These are phyloP conservation scores for Drosophila ambigua DNA, from an alignment of 1,140 invertebrate species.

Conservation along the genomic window DNA sequence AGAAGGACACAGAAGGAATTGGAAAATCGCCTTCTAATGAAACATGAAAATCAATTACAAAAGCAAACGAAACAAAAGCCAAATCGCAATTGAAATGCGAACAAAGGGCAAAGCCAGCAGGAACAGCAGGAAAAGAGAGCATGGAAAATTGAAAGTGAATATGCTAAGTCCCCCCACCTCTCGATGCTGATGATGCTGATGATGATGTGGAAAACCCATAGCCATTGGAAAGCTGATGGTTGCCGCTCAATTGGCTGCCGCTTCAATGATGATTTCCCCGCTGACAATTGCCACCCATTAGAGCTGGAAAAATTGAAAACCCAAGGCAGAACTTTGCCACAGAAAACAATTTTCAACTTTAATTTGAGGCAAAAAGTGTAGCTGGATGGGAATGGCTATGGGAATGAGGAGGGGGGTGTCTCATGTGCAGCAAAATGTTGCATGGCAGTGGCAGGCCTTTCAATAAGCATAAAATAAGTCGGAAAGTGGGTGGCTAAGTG, in stretches of 20 bases:
- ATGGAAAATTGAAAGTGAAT: slow-evolving; percentile 68
- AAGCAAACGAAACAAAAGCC: slow-evolving; percentile 35
- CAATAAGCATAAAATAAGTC: slow-evolving; percentile 61
- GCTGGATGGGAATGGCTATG: slow-evolving; percentile 6
- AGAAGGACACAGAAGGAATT: slow-evolving; percentile 36
- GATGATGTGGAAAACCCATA: slow-evolving; percentile 15
- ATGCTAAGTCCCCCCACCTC: slow-evolving; percentile 55
- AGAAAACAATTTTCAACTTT: slow-evolving; percentile 36
- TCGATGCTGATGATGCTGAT: slow-evolving; percentile 3
- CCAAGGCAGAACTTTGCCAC: slow-evolving; percentile 10
- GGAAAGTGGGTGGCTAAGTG: neutral
- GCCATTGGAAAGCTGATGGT: slow-evolving; percentile 26
- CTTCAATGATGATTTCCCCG: slow-evolving; percentile 44
- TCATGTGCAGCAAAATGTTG: slow-evolving; percentile 46
- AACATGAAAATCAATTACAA: slow-evolving; percentile 77
- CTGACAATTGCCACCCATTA: slow-evolving; percentile 58
- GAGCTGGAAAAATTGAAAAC: slow-evolving; percentile 19
- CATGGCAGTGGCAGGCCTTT: slow-evolving; percentile 58
- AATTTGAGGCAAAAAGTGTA: slow-evolving; percentile 11
- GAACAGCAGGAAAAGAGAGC: slow-evolving; percentile 3
- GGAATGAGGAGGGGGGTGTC: neutral
- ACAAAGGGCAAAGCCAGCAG: slow-evolving; percentile 17
- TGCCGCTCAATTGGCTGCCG: slow-evolving; percentile 35
- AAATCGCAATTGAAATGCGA: slow-evolving; percentile 24
- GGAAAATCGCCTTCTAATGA: slow-evolving; percentile 59